Base-by-base conservation (phyloP, 2,113 vertebrate species). In the Microtus montanus region DNA sequence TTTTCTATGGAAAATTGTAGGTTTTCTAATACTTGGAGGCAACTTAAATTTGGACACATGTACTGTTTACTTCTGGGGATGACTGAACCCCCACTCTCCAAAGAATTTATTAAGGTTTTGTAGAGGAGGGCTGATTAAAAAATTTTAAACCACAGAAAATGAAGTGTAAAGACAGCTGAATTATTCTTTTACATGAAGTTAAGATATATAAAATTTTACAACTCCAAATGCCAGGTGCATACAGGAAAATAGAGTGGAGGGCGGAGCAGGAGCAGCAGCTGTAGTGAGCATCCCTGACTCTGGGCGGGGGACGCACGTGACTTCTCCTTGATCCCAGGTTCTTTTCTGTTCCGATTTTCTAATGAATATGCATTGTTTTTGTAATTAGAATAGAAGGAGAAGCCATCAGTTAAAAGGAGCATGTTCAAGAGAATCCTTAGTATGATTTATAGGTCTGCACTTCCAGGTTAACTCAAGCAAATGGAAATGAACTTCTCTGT, bases 361-460 rank as follows among this genome's bases (percentile, higher is more conserved):
- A 74, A 90, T 92, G 92, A 90, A 74, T 96, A 92, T 94, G 85
- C 63, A 96, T 93, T 92, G 41, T 49, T 93, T 93, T 94, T 90
- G 86, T 96, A 96, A 86, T 96, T 92, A 94, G 77, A 93, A 94
- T 93, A 95, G 80, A 89, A 79, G 83, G 61, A 92, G 95, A 91
- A 58, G 54, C 63, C 54, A 78, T 88, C 66, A 73, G 86, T 92
- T 87, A 38, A 92, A 92, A 93, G 87, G 71, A 68, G 22, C 38
- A 35, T 30, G n/a, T 87, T 84, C 49, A 93, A 63, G 22, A 44
- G 38, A 90, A 87, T 75, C 74, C 73, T 97, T 82, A 84, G 47
- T 95, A 88, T 94, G 86, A 93, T 87, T 90, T 85, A 74, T 89
- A 26, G 78, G 49, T 38, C 22, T 24, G 3, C 38, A 30, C 71